Evolutionary conservation across 1,140 invertebrate genomes (phyloP).

Genomic region (Polyergus mexicanus): DNA sequence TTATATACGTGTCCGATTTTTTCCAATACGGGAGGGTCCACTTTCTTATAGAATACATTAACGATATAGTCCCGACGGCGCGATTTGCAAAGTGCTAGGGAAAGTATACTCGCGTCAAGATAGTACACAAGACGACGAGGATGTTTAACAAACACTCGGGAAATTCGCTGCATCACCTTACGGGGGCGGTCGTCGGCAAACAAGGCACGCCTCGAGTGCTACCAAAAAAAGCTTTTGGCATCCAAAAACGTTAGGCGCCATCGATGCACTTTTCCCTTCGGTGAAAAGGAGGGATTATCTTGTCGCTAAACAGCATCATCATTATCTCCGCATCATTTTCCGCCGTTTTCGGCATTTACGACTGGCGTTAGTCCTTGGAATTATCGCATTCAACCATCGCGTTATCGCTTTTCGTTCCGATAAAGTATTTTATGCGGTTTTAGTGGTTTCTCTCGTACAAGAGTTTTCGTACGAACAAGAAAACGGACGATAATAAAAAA

Average conservation of each 20-base stretch:
- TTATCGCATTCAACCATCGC: slow-evolving; percentile 29
- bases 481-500: neutral
- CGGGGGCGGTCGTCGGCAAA: slow-evolving; percentile 68
- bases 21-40: neutral
- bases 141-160: slow-evolving; percentile 77
- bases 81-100: slow-evolving; percentile 38
- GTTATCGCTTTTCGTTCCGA: slow-evolving; percentile 14
- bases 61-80: slow-evolving; percentile 31
- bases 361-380: slow-evolving; percentile 20
- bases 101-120: slow-evolving; percentile 64
- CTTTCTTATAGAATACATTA: slow-evolving; percentile 64
- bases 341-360: slow-evolving; percentile 1
- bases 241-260: slow-evolving; percentile 46
- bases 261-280: slow-evolving; percentile 5
- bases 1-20: neutral
- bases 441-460: neutral
- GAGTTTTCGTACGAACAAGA: neutral
- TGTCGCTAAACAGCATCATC: slow-evolving; percentile 47
- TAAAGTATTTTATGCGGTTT: neutral
- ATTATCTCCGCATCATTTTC: slow-evolving; percentile 49
- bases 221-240: slow-evolving; percentile 71
- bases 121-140: slow-evolving; percentile 57
- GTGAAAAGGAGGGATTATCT: slow-evolving; percentile 40
- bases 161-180: slow-evolving; percentile 78
- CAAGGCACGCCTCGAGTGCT: slow-evolving; percentile 69